Evolutionary conservation across 2,113 vertebrate species (phyloP).

Genomic region (Chloropsis hardwickii): DNA sequence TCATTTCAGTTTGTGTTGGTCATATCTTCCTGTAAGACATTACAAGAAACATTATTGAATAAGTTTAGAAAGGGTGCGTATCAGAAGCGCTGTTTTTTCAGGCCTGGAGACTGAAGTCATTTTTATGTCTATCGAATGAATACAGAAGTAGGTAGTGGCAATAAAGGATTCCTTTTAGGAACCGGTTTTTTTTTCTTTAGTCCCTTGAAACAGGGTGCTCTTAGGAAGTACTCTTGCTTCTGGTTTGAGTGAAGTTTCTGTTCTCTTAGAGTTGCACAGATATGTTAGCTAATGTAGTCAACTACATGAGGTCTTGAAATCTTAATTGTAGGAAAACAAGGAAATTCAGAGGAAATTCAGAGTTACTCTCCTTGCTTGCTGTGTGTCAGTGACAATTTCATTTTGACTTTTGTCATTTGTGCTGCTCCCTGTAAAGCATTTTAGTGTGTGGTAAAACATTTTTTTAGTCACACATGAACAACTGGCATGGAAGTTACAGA

Average conservation of each 20-base stretch:
- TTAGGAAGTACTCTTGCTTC: not conserved
- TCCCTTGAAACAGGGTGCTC: not conserved
- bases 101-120: not conserved
- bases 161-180: not conserved
- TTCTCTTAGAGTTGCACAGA: not conserved
- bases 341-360: not conserved
- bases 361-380: not conserved
- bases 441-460: not conserved
- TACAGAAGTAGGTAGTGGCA: not conserved
- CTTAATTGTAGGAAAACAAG: not conserved
- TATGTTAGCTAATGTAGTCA: not conserved
- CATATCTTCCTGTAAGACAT: not conserved
- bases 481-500: not conserved
- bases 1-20: not conserved
- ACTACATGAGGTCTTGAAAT: not conserved
- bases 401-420: not conserved
- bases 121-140: not conserved
- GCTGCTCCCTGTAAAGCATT: not conserved
- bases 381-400: not conserved
- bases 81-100: not conserved
- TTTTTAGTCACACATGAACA: not conserved
- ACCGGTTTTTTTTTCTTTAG: not conserved
- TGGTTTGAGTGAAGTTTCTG: not conserved
- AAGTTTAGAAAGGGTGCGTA: not conserved
- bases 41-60: not conserved